phyloP scores from a whole-genome alignment of 2,888 invertebrate species.

The Meiosimyza platycephala region DNA sequence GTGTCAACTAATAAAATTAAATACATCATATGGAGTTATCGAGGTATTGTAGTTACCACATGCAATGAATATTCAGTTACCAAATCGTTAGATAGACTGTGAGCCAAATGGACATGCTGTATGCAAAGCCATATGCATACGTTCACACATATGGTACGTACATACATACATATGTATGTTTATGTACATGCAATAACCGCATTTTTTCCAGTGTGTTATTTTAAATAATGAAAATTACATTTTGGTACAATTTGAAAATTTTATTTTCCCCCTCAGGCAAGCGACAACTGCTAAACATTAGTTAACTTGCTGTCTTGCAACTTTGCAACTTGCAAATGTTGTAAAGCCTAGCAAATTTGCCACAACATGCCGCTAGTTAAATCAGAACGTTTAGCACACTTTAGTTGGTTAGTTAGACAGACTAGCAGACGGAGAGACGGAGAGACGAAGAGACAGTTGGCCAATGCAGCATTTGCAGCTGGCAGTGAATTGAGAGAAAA shows the following conservation, averaged over 20 bases:
- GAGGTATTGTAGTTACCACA: conserved; percentile 49
- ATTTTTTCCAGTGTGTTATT: conserved; percentile 23
- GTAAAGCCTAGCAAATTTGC: conserved; percentile 22
- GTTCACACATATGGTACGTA: neutral
- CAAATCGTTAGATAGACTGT: neutral
- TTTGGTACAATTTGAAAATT: conserved; percentile 21
- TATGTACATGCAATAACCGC: neutral
- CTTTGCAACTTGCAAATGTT: neutral
- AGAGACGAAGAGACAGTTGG: neutral
- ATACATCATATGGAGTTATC: conserved; percentile 36
- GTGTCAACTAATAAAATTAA: conserved; percentile 60
- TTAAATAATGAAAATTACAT: conserved; percentile 29
- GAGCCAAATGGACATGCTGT: neutral
- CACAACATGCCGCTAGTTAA: conserved; percentile 21
- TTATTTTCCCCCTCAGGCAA: conserved; percentile 10
- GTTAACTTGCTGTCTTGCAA: conserved; percentile 1
- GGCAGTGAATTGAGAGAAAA: neutral
- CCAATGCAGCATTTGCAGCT: conserved; percentile 9
- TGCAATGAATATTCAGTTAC: conserved; percentile 51
- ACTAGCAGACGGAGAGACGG: neutral
- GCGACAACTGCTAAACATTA: neutral
- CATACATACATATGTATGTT: neutral
- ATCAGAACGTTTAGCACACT: conserved; percentile 34
- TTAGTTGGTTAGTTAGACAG: conserved; percentile 19
- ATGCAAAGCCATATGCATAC: neutral